Evolutionary conservation across 2,888 invertebrate genomes (phyloP), one percentile per base, ranked within the genome.

Genomic region (Eristalis intricaria): DNA sequence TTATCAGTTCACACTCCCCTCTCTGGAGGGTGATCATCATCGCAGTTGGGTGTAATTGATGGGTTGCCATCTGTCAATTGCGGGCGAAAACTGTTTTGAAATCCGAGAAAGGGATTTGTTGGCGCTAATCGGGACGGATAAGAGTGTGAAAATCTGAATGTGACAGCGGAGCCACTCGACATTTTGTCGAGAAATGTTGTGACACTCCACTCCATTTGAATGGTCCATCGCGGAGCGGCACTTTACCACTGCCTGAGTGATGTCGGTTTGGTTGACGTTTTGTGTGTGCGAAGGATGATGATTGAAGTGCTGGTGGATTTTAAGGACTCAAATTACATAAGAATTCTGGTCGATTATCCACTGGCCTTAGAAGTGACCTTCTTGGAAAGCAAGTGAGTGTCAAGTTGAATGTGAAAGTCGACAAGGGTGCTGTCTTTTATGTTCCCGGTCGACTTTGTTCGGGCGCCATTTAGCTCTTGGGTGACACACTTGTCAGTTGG

Each of bases 61-160:
- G 77, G 29, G 23, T 56, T 78, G 29, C 77, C 85, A 74, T 81
- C 60, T 85, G 81, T 81, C 84, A 75, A 66, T 75, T 13, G 75
- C 13, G 61, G 29, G 19, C 43, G 50, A 50, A n/a, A 43, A 50
- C 50, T 50, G 19, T 50, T 43, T 76, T 71, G 22, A 26, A 23
- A 23, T 23, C 22, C 58, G 58, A 58, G 58, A 22, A 19, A 19
- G 50, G 19, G 50, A 19, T 13, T 26, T 60, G 23, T 60, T n/a
- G 56, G 60, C 26, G 60, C 60, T 60, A 60, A 60, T 60, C 60
- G 60, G 26, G 23, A 23, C 7, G 60, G 26, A 13, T 22, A 60
- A 26, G 60, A 23, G 60, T 2, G 8, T 23, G 58, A 23, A 19
- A 43, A 43, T 13, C 50, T 50, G 50, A 19, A 2, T 50, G 50